Evolutionary conservation across 1,140 invertebrate genomes (phyloP).

Genomic region (Hylyphantes graminicola): DNA sequence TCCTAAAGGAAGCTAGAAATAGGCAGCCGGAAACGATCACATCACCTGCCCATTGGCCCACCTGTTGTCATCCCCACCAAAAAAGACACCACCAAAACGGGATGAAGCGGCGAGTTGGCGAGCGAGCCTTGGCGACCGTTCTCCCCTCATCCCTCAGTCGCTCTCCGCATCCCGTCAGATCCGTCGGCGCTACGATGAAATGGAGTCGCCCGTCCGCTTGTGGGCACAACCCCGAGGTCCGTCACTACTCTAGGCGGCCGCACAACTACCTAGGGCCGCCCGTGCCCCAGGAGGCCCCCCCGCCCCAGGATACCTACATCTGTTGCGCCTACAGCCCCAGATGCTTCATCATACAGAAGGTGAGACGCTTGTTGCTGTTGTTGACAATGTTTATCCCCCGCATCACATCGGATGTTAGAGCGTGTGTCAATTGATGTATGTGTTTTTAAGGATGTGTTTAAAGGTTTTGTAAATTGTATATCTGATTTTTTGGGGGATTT

Average conservation of each 20-base stretch:
- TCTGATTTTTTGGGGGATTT: too few species aligned
- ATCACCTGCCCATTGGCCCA: constrained; percentile 1
- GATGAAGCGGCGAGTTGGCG: constrained; percentile 23
- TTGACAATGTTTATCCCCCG: neutral
- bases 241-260: constrained; percentile 23
- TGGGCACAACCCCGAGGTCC: constrained; percentile 33
- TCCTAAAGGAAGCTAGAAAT: too few species aligned
- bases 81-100: constrained; percentile 1
- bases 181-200: constrained; percentile 53
- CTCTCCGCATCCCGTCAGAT: constrained; percentile 20
- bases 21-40: neutral
- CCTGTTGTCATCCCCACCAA: constrained; percentile 28
- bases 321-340: constrained; percentile 73
- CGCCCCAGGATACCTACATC: constrained; percentile 73
- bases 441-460: too few species aligned
- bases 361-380: constrained; percentile 62
- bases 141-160: neutral
- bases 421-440: too few species aligned
- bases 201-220: constrained; percentile 49
- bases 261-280: constrained; percentile 10
- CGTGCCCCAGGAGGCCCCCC: neutral
- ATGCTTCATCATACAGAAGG: constrained; percentile 75
- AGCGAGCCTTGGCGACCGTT: constrained; percentile 14
- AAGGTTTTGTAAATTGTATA: too few species aligned
- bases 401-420: neutral